Base-by-base conservation (phyloP, 2,797 vertebrate species). In the Acropternis orthonyx region DNA sequence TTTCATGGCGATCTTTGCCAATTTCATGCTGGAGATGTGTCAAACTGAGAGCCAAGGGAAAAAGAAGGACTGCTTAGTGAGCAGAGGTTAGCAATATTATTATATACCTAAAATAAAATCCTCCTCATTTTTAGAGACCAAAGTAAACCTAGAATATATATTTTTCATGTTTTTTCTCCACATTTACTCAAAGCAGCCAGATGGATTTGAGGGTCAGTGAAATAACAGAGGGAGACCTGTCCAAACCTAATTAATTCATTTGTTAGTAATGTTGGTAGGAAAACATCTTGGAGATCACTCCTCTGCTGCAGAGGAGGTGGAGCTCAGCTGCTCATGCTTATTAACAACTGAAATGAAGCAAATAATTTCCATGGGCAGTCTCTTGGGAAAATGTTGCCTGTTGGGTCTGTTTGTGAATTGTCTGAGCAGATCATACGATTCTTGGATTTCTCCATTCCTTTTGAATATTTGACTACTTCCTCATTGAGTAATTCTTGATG, bases 321-420 rank as follows among this genome's bases (percentile, higher is more conserved):
- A 92, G 49, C 84, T 96, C 84, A 87, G 86, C 84, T 96, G 88
- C 68, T 96, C 54, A 77, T 87, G 65, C 91, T 89, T 91, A 68
- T 91, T 96, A 96, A 63, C 63, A 71, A 62, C 81, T 80, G 78
- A 96, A 96, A 95, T 85, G 81, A 94, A 94, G 84, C 89, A 96
- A 93, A 68, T 87, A 74, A 94, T 91, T 93, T 94, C 56, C 34
- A 71, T n/a, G 52, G 94, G 39, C 52, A 85, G 77, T 68, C 81
- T 83, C 81, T 77, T 62, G 49, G 78, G 86, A 77, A 73, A 93
- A 80, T 61, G 14, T 58, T 87, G 46, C 55, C 62, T 69, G 16
- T 81, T 91, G 55, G 39, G 22, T 49, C 75, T 83, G 56, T 84
- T 90, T 87, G 49, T 89, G 63, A 87, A 56, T 56, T 93, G 34